A percentile compares a stretch with the other conserved stretches of the same genome.
Evolutionary conservation across 2,888 invertebrate species (phyloP).

Genomic region (Tethea ocularis): DNA sequence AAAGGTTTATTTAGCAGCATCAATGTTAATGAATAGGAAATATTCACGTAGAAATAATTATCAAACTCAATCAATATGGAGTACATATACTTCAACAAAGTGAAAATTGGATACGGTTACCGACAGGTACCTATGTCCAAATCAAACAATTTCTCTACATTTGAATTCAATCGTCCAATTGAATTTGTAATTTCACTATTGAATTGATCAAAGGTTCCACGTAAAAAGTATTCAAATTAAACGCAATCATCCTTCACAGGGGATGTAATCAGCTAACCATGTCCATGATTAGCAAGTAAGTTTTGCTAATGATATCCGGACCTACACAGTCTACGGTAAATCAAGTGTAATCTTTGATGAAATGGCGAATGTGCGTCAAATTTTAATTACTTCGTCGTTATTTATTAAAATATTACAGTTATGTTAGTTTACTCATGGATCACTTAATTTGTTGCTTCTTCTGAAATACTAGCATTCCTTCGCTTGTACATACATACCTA

Average conservation of each 20-base stretch:
- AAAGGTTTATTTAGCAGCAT: neutral
- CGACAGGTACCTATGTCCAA: neutral
- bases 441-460: no score
- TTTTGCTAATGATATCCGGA: neutral
- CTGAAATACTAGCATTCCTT: neutral
- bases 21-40: neutral
- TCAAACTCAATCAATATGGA: neutral
- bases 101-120: neutral
- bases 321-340: neutral
- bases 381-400: no score
- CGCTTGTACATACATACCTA: no score
- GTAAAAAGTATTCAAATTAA: neutral
- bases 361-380: no score
- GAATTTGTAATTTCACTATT: neutral
- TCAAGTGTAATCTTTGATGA: neutral
- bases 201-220: neutral
- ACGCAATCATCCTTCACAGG: conserved; percentile 3
- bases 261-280: neutral
- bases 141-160: neutral
- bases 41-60: neutral
- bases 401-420: neutral
- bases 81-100: neutral
- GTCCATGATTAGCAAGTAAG: neutral
- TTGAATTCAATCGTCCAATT: neutral
- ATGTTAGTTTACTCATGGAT: no score